Evolutionary conservation across 2,113 vertebrate genomes (phyloP).

Genomic region (Seriola quinqueradiata): DNA sequence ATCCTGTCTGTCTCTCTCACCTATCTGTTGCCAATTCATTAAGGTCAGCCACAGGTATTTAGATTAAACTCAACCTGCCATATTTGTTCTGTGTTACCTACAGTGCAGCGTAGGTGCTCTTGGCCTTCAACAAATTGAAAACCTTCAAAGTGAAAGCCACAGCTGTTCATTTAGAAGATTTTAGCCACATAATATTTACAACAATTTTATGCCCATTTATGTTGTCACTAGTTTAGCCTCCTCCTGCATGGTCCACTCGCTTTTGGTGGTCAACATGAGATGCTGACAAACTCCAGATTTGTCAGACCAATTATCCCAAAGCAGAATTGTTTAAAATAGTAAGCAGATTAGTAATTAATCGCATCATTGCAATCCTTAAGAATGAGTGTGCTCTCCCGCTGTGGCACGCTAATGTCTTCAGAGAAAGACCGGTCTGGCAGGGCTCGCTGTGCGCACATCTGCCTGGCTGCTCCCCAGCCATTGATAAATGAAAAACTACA

Average conservation of each 20-base stretch:
- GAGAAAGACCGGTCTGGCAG: constrained; percentile 56
- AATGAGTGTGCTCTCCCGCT: constrained; percentile 61
- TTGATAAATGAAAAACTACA: constrained; percentile 86
- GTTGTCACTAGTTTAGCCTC: constrained; percentile 14
- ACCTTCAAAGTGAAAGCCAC: neutral
- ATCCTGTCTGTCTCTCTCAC: constrained; percentile 10
- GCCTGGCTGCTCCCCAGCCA: constrained; percentile 62
- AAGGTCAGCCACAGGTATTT: constrained; percentile 13
- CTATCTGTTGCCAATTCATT: constrained; percentile 34
- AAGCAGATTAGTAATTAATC: constrained; percentile 78
- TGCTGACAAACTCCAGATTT: constrained; percentile 54
- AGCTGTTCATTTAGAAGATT: neutral
- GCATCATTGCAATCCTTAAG: constrained; percentile 65
- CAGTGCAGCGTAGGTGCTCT: neutral
- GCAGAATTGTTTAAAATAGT: constrained; percentile 61
- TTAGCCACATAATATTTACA: constrained; percentile 6
- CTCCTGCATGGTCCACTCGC: constrained; percentile 17
- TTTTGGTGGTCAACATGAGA: constrained; percentile 38
- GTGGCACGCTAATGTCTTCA: constrained; percentile 65
- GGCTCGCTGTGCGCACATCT: constrained; percentile 66
- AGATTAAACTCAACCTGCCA: neutral
- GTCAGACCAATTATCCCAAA: constrained; percentile 40
- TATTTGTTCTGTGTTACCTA: neutral
- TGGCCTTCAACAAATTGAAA: constrained; percentile 4
- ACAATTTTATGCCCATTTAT: constrained; percentile 3